A percentile compares a stretch with the other conserved stretches of the same genome.
Evolutionary conservation across 2,888 invertebrate genomes (phyloP).

Genomic region (Cantharis rustica): DNA sequence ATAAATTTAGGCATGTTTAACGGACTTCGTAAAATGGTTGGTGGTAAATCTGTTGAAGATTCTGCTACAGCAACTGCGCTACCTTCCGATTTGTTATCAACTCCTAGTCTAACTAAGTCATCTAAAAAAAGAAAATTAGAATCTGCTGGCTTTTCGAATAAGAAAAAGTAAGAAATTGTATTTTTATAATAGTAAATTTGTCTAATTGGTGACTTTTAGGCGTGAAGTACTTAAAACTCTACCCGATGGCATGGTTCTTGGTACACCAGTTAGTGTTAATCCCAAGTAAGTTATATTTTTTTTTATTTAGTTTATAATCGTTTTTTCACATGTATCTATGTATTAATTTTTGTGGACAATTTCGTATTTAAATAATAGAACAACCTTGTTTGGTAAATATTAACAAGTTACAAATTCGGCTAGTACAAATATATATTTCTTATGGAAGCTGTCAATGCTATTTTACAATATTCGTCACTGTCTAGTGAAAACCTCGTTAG

Average conservation of each 20-base stretch:
- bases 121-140: conserved; percentile 71
- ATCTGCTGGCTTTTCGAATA: conserved; percentile 64
- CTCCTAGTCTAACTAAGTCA: conserved; percentile 66
- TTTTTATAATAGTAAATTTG: not conserved
- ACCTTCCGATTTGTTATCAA: conserved; percentile 53
- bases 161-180: conserved; percentile 65
- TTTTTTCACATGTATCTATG: not conserved
- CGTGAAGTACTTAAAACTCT: conserved; percentile 65
- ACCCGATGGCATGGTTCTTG: conserved; percentile 62
- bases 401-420: too few relatives aligned
- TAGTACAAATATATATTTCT: too few relatives aligned
- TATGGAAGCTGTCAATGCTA: too few relatives aligned
- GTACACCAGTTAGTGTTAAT: conserved; percentile 56
- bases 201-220: conserved; percentile 56
- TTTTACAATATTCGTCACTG: too few relatives aligned
- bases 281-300: conserved; percentile 60
- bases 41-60: conserved; percentile 60
- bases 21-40: conserved; percentile 79
- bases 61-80: conserved; percentile 54
- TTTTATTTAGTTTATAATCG: not conserved
- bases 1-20: conserved; percentile 71
- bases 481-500: too few relatives aligned
- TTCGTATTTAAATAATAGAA: too few relatives aligned
- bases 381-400: too few relatives aligned
- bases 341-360: not conserved